phyloP scores from a whole-genome alignment of 2,113 vertebrate genomes.

The Scopus umbretta region DNA sequence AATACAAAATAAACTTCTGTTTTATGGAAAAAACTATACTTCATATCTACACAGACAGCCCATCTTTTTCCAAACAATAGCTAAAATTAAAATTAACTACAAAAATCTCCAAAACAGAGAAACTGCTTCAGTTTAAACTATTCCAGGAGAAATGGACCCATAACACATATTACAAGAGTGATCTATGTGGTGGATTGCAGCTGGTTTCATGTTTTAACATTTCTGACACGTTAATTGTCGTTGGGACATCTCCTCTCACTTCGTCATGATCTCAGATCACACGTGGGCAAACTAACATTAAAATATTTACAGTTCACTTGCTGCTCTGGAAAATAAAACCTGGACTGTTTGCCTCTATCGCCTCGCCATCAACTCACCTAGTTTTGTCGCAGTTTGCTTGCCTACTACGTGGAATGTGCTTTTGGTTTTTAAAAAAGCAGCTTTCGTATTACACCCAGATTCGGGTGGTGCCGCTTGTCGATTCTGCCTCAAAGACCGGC shows the following conservation, averaged over 20 bases:
- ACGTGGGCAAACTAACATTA: conserved; percentile 74
- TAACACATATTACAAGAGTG: conserved; percentile 72
- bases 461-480: conserved; percentile 21
- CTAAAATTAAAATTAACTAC: conserved; percentile 81
- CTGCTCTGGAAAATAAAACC: conserved; percentile 69
- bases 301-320: conserved; percentile 79
- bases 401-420: conserved; percentile 78
- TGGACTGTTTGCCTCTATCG: conserved; percentile 61
- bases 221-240: conserved; percentile 39
- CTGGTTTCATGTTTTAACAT: conserved; percentile 54
- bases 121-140: conserved; percentile 77
- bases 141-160: conserved; percentile 79
- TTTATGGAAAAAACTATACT: conserved; percentile 85
- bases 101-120: conserved; percentile 78
- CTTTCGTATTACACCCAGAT: conserved; percentile 28
- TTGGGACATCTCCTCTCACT: conserved; percentile 52
- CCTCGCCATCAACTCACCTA: conserved; percentile 1
- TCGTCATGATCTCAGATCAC: conserved; percentile 76
- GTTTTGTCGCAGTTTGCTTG: neutral
- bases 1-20: conserved; percentile 93
- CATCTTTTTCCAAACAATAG: conserved; percentile 80
- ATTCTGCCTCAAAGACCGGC: neutral
- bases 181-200: conserved; percentile 65
- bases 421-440: conserved; percentile 61
- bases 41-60: conserved; percentile 84